phyloP scores from a whole-genome alignment of 2,797 vertebrate genomes.

The Lithobates sylvaticus region DNA sequence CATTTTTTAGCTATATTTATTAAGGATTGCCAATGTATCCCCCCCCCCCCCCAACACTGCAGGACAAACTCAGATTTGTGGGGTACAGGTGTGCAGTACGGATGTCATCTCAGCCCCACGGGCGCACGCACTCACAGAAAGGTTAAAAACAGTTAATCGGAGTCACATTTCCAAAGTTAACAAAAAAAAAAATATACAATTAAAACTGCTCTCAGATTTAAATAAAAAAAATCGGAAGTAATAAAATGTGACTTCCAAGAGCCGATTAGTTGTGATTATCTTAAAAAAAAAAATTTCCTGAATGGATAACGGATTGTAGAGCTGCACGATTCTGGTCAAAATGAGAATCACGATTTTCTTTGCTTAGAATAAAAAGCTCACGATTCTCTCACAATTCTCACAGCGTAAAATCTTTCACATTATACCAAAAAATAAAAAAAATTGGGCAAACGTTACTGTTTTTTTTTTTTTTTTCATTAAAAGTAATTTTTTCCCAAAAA shows the following conservation, averaged over 20 bases:
- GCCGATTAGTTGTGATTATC: not conserved
- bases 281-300: not conserved
- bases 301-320: not conserved
- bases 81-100: slow-evolving; percentile 6
- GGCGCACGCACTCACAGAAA: not conserved
- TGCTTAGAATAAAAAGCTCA: too few species aligned
- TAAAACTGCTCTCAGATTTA: not conserved
- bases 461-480: too few species aligned
- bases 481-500: too few species aligned
- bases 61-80: slow-evolving; percentile 7
- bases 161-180: not conserved
- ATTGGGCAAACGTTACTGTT: too few species aligned
- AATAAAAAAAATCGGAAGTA: not conserved
- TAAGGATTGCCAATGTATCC: slow-evolving; percentile 11
- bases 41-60: not conserved
- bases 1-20: slow-evolving; percentile 29
- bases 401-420: too few species aligned
- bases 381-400: too few species aligned
- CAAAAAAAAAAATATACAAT: not conserved
- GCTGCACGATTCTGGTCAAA: too few species aligned
- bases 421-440: too few species aligned
- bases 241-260: not conserved
- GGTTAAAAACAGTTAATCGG: slow-evolving; percentile 5
- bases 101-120: not conserved
- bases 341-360: too few species aligned